Evolutionary conservation across 2,797 vertebrate genomes (phyloP).

Genomic region (Salarias fasciatus): DNA sequence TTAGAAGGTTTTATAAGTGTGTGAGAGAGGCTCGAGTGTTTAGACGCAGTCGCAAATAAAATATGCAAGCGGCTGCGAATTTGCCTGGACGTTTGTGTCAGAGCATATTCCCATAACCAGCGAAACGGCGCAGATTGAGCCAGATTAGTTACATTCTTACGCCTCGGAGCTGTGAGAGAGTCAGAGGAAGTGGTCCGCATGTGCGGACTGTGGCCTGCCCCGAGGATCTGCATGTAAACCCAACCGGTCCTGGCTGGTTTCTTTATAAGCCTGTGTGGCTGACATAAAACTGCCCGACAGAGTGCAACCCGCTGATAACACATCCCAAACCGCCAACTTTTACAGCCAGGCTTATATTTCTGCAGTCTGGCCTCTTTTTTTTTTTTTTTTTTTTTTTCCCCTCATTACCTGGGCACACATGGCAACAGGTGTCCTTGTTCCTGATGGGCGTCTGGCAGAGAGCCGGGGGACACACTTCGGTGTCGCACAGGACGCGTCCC

Average conservation of each 20-base stretch:
- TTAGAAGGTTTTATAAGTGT: constrained; percentile 49
- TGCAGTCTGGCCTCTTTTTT: not conserved
- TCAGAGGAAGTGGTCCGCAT: constrained; percentile 49
- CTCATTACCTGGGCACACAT: constrained; percentile 81
- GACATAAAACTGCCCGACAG: constrained; percentile 70
- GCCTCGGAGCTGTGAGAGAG: constrained; percentile 12
- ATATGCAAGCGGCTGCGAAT: constrained; percentile 37
- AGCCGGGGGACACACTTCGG: constrained; percentile 84
- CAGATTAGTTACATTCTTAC: constrained; percentile 41
- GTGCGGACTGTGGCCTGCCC: constrained; percentile 59
- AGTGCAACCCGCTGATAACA: constrained; percentile 62
- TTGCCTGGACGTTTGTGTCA: constrained; percentile 30
- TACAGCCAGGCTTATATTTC: not conserved
- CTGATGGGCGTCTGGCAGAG: constrained; percentile 80
- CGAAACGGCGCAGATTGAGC: constrained; percentile 16
- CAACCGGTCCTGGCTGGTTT: constrained; percentile 68
- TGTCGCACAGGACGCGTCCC: constrained; percentile 85
- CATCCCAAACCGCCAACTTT: constrained; percentile 36
- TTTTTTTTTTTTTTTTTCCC: no score
- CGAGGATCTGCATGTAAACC: constrained; percentile 55
- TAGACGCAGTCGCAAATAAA: constrained; percentile 62
- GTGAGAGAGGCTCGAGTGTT: constrained; percentile 49
- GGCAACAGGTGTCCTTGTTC: constrained; percentile 84
- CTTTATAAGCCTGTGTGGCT: constrained; percentile 71
- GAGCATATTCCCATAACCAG: constrained; percentile 35